Conservation (phyloP, 1,140 invertebrate species). For the Platorchestia sp. region DNA sequence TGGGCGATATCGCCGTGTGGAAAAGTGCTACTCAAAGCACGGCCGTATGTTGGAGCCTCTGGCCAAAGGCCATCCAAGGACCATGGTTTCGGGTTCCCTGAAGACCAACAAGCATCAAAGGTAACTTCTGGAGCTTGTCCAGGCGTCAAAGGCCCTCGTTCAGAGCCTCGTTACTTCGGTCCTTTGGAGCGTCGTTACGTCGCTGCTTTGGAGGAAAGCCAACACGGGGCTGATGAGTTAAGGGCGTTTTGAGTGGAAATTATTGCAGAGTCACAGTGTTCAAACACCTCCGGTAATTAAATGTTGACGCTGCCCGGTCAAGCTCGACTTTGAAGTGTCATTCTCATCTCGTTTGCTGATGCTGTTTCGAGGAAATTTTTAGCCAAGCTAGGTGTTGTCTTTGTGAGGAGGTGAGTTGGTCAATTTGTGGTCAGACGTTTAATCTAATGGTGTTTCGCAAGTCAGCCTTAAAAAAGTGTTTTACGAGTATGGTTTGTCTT, state of each 20-base stretch:
- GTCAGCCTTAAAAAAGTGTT: neutral
- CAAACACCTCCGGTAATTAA: neutral
- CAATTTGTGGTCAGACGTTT: neutral
- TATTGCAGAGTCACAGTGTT: neutral
- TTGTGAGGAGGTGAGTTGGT: neutral
- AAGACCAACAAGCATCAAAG: slow-evolving; percentile 7
- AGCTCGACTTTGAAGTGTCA: neutral
- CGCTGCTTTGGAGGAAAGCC: neutral
- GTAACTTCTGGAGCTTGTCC: neutral
- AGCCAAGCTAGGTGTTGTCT: neutral
- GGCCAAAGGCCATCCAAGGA: neutral
- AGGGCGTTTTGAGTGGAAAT: neutral
- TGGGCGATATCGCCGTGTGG: neutral
- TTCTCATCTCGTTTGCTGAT: neutral
- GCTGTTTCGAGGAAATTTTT: neutral
- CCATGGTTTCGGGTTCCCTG: neutral
- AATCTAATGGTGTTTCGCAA: neutral
- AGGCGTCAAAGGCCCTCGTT: neutral
- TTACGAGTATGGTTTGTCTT: no score
- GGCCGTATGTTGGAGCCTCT: neutral
- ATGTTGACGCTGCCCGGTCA: neutral
- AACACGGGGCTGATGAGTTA: neutral
- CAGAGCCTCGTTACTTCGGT: neutral
- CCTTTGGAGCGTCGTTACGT: neutral
- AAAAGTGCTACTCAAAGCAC: neutral